Evolutionary conservation across 1,140 invertebrate genomes (phyloP).

Genomic region (Venustaconcha ellipsiformis): DNA sequence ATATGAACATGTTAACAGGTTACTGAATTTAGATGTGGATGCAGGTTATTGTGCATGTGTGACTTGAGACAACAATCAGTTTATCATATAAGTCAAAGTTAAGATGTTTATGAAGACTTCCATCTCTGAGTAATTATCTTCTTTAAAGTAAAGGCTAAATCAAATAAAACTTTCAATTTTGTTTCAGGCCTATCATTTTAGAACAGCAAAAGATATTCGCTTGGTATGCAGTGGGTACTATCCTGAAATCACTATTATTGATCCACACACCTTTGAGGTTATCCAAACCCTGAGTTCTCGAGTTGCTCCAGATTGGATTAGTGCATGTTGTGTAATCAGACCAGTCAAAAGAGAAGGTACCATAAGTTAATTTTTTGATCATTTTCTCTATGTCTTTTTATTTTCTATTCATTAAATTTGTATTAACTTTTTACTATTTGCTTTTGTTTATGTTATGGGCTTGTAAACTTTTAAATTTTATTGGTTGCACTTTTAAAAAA

Average conservation of each 20-base stretch:
- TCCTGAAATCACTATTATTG: constrained; percentile 96
- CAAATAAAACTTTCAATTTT: constrained; percentile 8
- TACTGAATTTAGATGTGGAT: too few relatives aligned
- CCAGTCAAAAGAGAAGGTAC: constrained; percentile 75
- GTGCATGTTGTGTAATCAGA: constrained; percentile 90
- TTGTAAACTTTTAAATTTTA: too few relatives aligned
- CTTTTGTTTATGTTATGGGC: too few relatives aligned
- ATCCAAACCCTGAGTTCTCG: constrained; percentile 92
- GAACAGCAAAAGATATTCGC: constrained; percentile 81
- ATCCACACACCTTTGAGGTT: constrained; percentile 94
- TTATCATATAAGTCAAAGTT: too few relatives aligned
- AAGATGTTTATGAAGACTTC: too few relatives aligned
- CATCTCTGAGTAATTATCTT: background rate
- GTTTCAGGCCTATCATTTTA: constrained; percentile 84
- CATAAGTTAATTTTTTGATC: background rate
- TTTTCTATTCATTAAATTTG: too few relatives aligned
- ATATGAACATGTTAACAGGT: too few relatives aligned
- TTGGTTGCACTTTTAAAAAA: too few relatives aligned
- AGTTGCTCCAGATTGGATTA: constrained; percentile 98
- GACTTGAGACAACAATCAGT: too few relatives aligned
- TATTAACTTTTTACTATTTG: too few relatives aligned
- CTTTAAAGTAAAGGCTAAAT: background rate
- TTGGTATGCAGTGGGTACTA: constrained; percentile 98
- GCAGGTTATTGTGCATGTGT: too few relatives aligned
- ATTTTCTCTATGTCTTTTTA: too few relatives aligned